Conservation (phyloP, 2,888 invertebrate species). For the Drosophila fulvimacula region DNA sequence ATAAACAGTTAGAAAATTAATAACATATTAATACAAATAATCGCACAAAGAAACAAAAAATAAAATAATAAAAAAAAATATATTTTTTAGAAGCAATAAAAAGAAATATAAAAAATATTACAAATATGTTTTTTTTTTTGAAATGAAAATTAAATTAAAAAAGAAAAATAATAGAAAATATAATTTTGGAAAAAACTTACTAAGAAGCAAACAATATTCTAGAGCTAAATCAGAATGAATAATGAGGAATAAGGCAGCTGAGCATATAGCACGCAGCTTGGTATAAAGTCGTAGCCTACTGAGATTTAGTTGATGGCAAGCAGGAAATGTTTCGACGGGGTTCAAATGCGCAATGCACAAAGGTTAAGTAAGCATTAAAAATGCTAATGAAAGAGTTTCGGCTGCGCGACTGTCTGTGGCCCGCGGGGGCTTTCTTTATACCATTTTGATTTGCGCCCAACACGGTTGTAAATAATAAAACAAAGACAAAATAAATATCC, state of each 20-base stretch:
- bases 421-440: conserved; percentile 35
- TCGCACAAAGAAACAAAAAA: not conserved
- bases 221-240: conserved; percentile 2
- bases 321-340: conserved; percentile 54
- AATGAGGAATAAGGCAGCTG: not conserved
- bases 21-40: not conserved
- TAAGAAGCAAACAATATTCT: conserved; percentile 12
- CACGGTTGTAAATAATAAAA: conserved; percentile 35
- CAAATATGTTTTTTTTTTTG: too few relatives aligned
- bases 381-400: conserved; percentile 62
- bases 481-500: conserved; percentile 41
- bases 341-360: conserved; percentile 55
- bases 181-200: conserved; percentile 30
- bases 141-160: not conserved
- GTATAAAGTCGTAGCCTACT: conserved; percentile 43
- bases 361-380: conserved; percentile 67
- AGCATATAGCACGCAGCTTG: too few relatives aligned
- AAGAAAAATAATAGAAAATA: not conserved
- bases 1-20: not conserved
- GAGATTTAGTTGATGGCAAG: conserved; percentile 1
- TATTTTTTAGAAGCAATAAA: not conserved
- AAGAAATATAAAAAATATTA: not conserved
- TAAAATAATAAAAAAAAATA: not conserved
- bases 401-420: conserved; percentile 18
- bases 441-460: conserved; percentile 38